phyloP scores from a whole-genome alignment of 2,797 vertebrate genomes.

The Kryptolebias ocellatus region DNA sequence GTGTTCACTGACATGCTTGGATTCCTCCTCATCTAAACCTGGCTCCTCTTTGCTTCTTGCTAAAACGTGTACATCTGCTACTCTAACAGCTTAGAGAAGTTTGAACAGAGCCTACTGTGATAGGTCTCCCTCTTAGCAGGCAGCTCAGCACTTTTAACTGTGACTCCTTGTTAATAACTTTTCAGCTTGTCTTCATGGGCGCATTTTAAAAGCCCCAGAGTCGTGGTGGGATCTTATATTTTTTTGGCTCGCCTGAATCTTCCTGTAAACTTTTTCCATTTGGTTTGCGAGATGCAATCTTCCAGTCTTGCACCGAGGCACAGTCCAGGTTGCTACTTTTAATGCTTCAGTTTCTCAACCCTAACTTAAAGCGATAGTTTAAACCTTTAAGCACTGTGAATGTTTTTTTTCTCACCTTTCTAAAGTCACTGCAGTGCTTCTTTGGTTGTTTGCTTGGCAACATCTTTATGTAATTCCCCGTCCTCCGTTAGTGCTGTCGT shows the following conservation, averaged over 20 bases:
- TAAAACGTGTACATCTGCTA: conserved; percentile 6
- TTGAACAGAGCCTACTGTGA: neutral
- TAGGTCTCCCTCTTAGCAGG: neutral
- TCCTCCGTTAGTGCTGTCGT: conserved; percentile 2
- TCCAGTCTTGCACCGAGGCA: conserved; percentile 1
- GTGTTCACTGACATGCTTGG: conserved; percentile 2
- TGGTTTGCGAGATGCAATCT: conserved; percentile 10
- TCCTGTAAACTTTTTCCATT: conserved; percentile 14
- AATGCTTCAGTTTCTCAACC: neutral
- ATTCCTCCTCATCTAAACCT: conserved; percentile 4
- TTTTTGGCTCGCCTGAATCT: neutral
- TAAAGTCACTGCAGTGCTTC: neutral
- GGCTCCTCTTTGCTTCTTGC: neutral
- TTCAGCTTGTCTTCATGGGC: neutral
- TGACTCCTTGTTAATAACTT: neutral
- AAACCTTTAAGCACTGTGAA: neutral
- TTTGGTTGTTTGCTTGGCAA: conserved; percentile 3
- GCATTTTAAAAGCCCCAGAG: neutral
- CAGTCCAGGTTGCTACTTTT: neutral
- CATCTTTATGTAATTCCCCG: conserved; percentile 2
- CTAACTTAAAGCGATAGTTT: conserved; percentile 11
- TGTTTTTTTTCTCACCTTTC: conserved; percentile 3
- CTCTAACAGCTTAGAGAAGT: neutral
- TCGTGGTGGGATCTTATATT: neutral
- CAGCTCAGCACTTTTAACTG: neutral